Base-by-base conservation (phyloP, 1,140 invertebrate species). In the Drosophila aff. region DNA sequence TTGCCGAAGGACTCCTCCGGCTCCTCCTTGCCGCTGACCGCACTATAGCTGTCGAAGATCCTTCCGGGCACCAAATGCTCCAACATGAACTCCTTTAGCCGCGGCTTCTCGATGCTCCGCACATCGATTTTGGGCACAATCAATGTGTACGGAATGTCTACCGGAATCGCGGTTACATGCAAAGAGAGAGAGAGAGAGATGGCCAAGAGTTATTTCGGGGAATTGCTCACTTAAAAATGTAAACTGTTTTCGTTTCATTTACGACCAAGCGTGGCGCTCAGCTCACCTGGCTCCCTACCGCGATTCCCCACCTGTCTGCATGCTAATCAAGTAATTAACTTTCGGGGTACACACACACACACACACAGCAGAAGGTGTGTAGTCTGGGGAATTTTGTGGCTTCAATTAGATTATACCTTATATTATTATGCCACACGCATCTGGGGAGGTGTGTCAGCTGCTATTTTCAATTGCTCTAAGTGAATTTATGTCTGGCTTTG, bases 111-210 rank as follows among this genome's bases (percentile, higher is more conserved):
- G 63, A 94, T 93, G 21, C 84, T 93, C 16, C 93, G 94, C 57
- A 93, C 93, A 91, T 95, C 91, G 64, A 93, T 95, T 82, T 93
- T 92, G 15, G 95, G 95, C 58, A 95, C 94, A 73, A 95, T 93
- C 73, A 95, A 94, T 72, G 95, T 95, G 74, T 94, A 95, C 5
- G 94, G 94, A 60, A 94, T 93, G 83, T 95, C 95, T 95, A 93
- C 8, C 62, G 41, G 63, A 69, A 52, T 43, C 38, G 47, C 16
- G 41, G 21, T 36, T 16, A 43, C 66, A 72, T 58, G 57, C 41
- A 62, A 53, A 57, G 41, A 28, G 43, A 57, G 41, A n/a, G 36
- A 7, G 16, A 52, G 16, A 31, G 16, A 13, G 26, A 52, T 52
- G 28, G 33, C 13, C n/a, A 38, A 38, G 64, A 49, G 52, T 41